These are phyloP conservation scores for Rotaria macrura DNA, from an alignment of 2,888 invertebrate species.

Conservation along the genomic window DNA sequence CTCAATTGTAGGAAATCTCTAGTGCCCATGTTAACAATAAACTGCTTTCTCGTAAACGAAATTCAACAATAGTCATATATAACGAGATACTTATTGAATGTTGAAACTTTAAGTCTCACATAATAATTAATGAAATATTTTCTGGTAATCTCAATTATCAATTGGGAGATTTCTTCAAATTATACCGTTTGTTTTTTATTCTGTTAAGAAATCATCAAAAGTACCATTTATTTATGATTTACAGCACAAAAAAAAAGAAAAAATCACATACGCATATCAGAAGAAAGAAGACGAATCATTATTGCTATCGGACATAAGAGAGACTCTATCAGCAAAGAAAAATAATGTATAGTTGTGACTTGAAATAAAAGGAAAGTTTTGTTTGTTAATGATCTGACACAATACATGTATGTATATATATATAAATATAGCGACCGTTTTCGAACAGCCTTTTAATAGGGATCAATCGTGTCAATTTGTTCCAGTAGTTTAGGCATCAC, in stretches of 20 bases:
- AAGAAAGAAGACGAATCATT: not conserved
- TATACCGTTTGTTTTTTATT: too few relatives aligned
- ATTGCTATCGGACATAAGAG: not conserved
- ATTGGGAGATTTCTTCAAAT: too few relatives aligned
- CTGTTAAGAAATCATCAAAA: not conserved
- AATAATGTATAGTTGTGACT: not conserved
- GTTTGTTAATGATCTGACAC: not conserved
- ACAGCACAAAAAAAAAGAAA: not conserved
- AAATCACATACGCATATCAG: not conserved
- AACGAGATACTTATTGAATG: too few relatives aligned
- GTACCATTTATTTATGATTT: not conserved
- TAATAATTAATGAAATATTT: too few relatives aligned
- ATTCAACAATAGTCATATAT: too few relatives aligned
- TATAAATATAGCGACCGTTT: not conserved
- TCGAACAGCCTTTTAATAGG: not conserved
- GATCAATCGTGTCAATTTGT: conserved; percentile 8
- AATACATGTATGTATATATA: not conserved
- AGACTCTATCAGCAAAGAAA: not conserved
- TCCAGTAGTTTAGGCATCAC: not conserved
- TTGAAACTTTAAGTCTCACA: too few relatives aligned
- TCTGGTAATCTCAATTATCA: too few relatives aligned
- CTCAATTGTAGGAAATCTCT: too few relatives aligned
- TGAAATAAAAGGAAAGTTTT: not conserved
- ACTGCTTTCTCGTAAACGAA: too few relatives aligned
- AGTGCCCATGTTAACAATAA: too few relatives aligned